Base-by-base conservation (phyloP, 2,113 vertebrate species). In the Clupea harengus region DNA sequence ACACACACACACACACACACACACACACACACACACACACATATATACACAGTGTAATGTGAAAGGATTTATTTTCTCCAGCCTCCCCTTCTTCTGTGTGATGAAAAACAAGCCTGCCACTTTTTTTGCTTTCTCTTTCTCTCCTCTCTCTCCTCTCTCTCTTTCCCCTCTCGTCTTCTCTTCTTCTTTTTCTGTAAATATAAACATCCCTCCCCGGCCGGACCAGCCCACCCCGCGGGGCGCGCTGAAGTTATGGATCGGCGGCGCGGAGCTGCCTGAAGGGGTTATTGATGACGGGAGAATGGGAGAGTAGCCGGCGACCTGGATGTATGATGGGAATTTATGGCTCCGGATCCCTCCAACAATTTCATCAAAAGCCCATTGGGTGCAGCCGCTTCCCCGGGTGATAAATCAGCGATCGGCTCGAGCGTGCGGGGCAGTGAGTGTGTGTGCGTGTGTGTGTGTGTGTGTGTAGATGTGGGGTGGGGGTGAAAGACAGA, bases 321-420 rank as follows among this genome's bases (percentile, higher is more conserved):
- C 86, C 88, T 89, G 84, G 85, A 86, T 82, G 78, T 75, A 83
- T 15, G 89, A 90, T 87, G 83, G 84, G 85, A 85, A 89, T 90
- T 89, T 90, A 90, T 89, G 75, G 60, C 67, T 85, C 64, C 50
- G 50, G 83, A 90, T 90, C 84, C 85, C 54, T 83, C 85, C 83
- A 82, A 90, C 88, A 90, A 86, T 90, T 90, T 90, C 89, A 90
- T 90, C 89, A 90, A 90, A 90, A 90, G 88, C 89, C 84, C 86
- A 89, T 90, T 82, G 89, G 83, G 78, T 86, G 83, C 85, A 86
- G 83, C 81, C 82, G 85, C 81, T 10, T 83, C 28, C 25, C 39
- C 57, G 0, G 28, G 4, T 44, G 4, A 89, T 90, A 86, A 90
- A 89, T 90, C 89, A 90, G 81, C 3, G 0, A 78, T 32, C 39